These are phyloP conservation scores for Zeuzera pyrina DNA, from an alignment of 2,888 invertebrate species.

Conservation along the genomic window DNA sequence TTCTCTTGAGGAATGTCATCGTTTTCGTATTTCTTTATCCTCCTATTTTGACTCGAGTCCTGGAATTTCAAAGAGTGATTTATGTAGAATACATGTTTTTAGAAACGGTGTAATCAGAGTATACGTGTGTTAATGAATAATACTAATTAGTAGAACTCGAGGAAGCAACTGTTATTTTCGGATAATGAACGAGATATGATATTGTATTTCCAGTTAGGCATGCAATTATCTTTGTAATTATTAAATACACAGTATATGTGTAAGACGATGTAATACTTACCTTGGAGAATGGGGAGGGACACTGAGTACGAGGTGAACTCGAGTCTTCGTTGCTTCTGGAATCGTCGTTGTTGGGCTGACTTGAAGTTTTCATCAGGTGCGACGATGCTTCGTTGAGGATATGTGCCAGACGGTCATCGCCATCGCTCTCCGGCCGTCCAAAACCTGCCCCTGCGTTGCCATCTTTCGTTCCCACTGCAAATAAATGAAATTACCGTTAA, in stretches of 20 bases:
- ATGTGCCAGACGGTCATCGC: conserved; percentile 94
- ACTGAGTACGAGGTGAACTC: conserved; percentile 83
- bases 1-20: conserved; percentile 98
- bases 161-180: too few species aligned
- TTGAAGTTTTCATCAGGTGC: conserved; percentile 81
- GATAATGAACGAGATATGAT: too few species aligned
- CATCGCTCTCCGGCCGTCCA: conserved; percentile 81
- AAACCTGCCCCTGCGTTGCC: conserved; percentile 83
- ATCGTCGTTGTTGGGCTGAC: conserved; percentile 61
- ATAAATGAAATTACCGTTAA: conserved; percentile 10
- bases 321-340: conserved; percentile 87
- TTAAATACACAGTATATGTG: too few species aligned
- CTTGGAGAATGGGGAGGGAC: conserved; percentile 86
- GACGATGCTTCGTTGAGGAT: conserved; percentile 95
- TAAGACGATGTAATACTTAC: conserved; percentile 36
- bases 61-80: conserved; percentile 24
- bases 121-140: too few species aligned
- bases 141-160: too few species aligned
- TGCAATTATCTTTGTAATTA: too few species aligned
- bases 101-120: too few species aligned
- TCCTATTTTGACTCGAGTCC: conserved; percentile 80
- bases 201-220: too few species aligned
- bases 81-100: conserved; percentile 1
- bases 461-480: conserved; percentile 82
- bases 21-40: conserved; percentile 90